These are phyloP conservation scores for Lochmaea capreae DNA, from an alignment of 2,888 invertebrate species.

Conservation along the genomic window DNA sequence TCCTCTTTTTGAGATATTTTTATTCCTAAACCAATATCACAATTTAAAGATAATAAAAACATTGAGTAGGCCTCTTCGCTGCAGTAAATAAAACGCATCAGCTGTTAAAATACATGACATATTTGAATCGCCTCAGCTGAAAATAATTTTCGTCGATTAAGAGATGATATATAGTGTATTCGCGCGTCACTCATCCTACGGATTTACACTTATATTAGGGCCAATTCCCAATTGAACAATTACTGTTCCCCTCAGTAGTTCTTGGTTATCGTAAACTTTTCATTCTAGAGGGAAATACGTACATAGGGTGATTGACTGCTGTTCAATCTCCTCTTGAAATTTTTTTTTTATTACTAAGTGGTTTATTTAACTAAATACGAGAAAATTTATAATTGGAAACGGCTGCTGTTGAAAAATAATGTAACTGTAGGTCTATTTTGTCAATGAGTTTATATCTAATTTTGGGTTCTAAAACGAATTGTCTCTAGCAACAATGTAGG, in stretches of 20 bases:
- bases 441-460: too few relatives aligned
- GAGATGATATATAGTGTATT: slow-evolving; percentile 61
- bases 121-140: slow-evolving; percentile 38
- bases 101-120: slow-evolving; percentile 39
- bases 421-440: too few relatives aligned
- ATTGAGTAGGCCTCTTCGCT: too few relatives aligned
- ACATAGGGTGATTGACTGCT: background rate
- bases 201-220: slow-evolving; percentile 58
- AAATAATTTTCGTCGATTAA: slow-evolving; percentile 61
- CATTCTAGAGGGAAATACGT: slow-evolving; percentile 17
- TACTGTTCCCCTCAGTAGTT: slow-evolving; percentile 43
- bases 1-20: background rate
- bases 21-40: too few relatives aligned
- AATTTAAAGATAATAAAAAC: too few relatives aligned
- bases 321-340: background rate
- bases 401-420: too few relatives aligned
- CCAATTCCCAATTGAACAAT: slow-evolving; percentile 60
- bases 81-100: slow-evolving; percentile 27
- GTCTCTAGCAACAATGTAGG: too few relatives aligned
- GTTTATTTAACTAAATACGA: too few relatives aligned
- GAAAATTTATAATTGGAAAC: too few relatives aligned
- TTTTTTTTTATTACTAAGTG: too few relatives aligned
- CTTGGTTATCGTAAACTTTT: slow-evolving; percentile 20
- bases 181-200: slow-evolving; percentile 46
- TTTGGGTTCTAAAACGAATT: too few relatives aligned